A percentile compares a stretch with the other conserved stretches of the same genome.
Conservation (phyloP, 2,113 vertebrate genomes). For the Paedocypris sp. region DNA sequence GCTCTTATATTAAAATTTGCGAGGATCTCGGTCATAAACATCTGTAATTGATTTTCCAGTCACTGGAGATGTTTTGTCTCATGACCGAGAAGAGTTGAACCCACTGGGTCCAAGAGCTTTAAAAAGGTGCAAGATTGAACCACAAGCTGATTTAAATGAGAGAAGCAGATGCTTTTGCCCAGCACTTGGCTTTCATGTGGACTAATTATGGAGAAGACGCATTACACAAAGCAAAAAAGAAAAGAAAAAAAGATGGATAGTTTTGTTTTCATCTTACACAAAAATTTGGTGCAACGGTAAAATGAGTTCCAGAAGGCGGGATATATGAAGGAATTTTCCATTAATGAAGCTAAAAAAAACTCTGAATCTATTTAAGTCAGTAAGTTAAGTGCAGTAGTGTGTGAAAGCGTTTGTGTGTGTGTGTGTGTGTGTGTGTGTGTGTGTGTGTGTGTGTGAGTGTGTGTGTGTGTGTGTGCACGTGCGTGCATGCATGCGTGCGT, state of each 20-base stretch:
- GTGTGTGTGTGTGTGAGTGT: too few relatives aligned
- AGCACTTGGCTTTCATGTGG: conserved; percentile 52
- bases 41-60: background rate
- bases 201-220: conserved; percentile 35
- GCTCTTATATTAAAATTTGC: too few relatives aligned
- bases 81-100: background rate
- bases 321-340: conserved; percentile 48
- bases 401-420: too few relatives aligned
- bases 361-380: too few relatives aligned
- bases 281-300: conserved; percentile 30
- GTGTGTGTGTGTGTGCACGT: too few relatives aligned
- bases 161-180: conserved; percentile 42
- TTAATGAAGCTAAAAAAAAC: conserved; percentile 24
- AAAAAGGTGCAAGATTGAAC: conserved; percentile 20
- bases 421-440: too few relatives aligned
- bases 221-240: conserved; percentile 27
- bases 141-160: conserved; percentile 40
- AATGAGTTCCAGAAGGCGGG: conserved; percentile 44
- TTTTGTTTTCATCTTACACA: conserved; percentile 41
- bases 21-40: too few relatives aligned
- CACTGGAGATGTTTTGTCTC: background rate
- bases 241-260: conserved; percentile 23
- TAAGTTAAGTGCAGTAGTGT: too few relatives aligned
- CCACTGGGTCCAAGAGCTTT: background rate
- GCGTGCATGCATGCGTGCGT: too few relatives aligned